Evolutionary conservation across 2,888 invertebrate genomes (phyloP).

Genomic region (Pristionchus mayeri): DNA sequence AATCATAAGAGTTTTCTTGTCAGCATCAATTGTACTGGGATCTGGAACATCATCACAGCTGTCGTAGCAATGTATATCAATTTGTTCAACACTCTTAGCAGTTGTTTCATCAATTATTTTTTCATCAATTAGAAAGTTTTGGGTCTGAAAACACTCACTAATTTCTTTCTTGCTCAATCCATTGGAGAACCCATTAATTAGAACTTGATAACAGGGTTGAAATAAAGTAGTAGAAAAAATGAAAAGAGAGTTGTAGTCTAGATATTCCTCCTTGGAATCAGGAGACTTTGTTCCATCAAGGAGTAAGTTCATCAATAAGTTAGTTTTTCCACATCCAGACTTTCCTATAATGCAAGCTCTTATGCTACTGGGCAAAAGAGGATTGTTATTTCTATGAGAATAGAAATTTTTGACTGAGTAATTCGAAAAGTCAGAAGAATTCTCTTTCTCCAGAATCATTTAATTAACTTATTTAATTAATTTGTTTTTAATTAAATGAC

Average conservation of each 20-base stretch:
- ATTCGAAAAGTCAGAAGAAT: slow-evolving; percentile 41
- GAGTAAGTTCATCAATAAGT: slow-evolving; percentile 60
- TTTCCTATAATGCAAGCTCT: slow-evolving; percentile 68
- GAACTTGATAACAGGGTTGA: slow-evolving; percentile 63
- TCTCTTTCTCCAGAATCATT: neutral
- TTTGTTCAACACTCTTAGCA: slow-evolving; percentile 45
- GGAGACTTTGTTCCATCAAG: slow-evolving; percentile 41
- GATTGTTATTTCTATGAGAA: slow-evolving; percentile 58
- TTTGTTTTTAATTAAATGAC: neutral
- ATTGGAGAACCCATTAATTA: slow-evolving; percentile 58
- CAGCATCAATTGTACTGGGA: slow-evolving; percentile 56
- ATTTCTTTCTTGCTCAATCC: slow-evolving; percentile 61
- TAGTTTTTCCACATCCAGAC: slow-evolving; percentile 64
- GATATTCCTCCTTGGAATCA: slow-evolving; percentile 56
- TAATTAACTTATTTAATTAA: neutral
- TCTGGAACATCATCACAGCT: slow-evolving; percentile 60
- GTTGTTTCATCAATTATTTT: slow-evolving; percentile 53
- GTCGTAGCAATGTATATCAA: slow-evolving; percentile 1
- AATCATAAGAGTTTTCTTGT: slow-evolving; percentile 58
- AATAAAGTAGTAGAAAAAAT: slow-evolving; percentile 53
- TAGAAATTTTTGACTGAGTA: slow-evolving; percentile 57
- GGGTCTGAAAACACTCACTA: slow-evolving; percentile 48
- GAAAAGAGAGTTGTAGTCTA: slow-evolving; percentile 63
- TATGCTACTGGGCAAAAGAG: slow-evolving; percentile 54
- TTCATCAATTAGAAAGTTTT: slow-evolving; percentile 44